Evolutionary conservation across 2,113 vertebrate species (phyloP), one percentile per base, ranked within the genome.

Genomic region (Labrus mixtus): DNA sequence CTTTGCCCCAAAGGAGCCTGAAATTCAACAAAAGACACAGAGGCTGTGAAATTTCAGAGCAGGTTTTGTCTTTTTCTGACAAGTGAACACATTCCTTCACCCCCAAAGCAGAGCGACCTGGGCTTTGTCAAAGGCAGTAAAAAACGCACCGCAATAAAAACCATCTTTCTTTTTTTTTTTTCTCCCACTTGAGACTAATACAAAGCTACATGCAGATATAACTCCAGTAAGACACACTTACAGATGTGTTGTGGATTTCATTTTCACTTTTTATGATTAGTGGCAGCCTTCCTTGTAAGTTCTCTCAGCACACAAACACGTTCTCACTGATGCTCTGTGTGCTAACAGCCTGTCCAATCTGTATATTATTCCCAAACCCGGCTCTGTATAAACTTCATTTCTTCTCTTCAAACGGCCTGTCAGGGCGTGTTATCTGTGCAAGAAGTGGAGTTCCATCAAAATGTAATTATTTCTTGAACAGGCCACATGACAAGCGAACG

Each of bases 401-500:
- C n/a, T 36, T 37, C 16, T 73, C 76, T 83, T 85, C 81, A 85
- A 83, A 85, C n/a, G 74, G 20, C 25, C 55, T 86, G 74, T 83
- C 83, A 85, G 46, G 68, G 59, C 85, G 41, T 65, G 73, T 88
- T 65, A 73, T 83, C 41, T 54, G 53, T 50, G 37, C 22, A 74
- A 82, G n/a, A 82, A 82, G 29, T 78, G 70, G 58, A 76, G 86
- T 78, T 72, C 59, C 39, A 71, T 89, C 73, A 73, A 86, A 89
- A 83, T 22, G 45, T 37, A 85, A 73, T 55, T 80, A 73, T 81
- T 84, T 87, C 81, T 88, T 73, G 61, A 85, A 86, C 62, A 76
- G 78, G 72, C 83, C 51, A 78, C 82, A 79, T 80, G 82, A 88
- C 90, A 89, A 87, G 83, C 82, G 29, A 89, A 76, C 78, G 77